These are phyloP conservation scores for Elmis aenea DNA, from an alignment of 2,888 invertebrate species.

Conservation along the genomic window DNA sequence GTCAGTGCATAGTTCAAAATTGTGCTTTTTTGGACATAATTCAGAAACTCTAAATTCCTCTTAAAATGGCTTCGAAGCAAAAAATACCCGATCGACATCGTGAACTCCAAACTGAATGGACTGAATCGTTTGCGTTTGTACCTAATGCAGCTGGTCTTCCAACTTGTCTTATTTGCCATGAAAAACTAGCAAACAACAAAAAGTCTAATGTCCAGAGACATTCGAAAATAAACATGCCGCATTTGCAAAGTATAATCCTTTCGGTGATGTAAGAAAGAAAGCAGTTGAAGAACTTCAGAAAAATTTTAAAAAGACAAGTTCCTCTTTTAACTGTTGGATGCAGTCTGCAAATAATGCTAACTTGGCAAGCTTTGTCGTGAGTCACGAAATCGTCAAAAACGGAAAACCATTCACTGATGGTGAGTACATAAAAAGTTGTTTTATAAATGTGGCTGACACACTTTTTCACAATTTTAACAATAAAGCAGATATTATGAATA, in stretches of 20 bases:
- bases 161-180: conserved; percentile 16
- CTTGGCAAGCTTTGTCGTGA: conserved; percentile 18
- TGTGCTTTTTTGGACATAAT: too few relatives aligned
- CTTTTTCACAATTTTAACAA: conserved; percentile 34
- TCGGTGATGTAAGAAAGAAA: conserved; percentile 23
- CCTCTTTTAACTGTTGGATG: conserved; percentile 16
- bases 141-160: conserved; percentile 16
- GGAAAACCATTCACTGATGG: conserved; percentile 24
- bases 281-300: conserved; percentile 21
- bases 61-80: conserved; percentile 1
- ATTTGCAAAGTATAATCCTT: too few relatives aligned
- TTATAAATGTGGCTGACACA: conserved; percentile 28
- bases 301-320: conserved; percentile 12
- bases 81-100: conserved; percentile 18
- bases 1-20: too few relatives aligned
- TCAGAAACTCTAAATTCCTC: too few relatives aligned
- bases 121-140: conserved; percentile 23
- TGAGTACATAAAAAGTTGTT: conserved; percentile 21
- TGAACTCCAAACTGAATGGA: conserved; percentile 24
- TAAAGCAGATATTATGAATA: conserved; percentile 26
- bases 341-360: conserved; percentile 22
- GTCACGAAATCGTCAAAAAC: conserved; percentile 19
- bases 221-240: conserved; percentile 14
- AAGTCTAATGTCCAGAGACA: conserved; percentile 17
- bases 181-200: conserved; percentile 9